Percentiles rank a stretch among this genome's conserved stretches.
Evolutionary conservation across 92 coral and sea anemone genomes (phyloP).

Genomic region (Parazoanthus atlanticus): DNA sequence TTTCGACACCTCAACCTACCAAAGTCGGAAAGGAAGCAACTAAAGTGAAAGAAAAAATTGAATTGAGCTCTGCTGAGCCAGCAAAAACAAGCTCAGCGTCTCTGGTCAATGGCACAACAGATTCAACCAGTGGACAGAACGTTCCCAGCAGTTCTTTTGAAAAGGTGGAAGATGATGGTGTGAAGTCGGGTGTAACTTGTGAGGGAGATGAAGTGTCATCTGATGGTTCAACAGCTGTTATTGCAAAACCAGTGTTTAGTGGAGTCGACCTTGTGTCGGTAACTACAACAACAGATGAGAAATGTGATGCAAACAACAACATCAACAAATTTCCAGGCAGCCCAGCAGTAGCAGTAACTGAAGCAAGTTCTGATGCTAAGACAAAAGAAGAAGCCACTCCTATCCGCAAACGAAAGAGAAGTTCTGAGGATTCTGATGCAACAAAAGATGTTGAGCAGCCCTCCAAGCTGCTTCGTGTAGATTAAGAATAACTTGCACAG

Average conservation of each 20-base stretch:
- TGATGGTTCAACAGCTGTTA: neutral
- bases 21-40: neutral
- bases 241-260: neutral
- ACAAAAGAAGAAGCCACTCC: neutral
- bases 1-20: neutral
- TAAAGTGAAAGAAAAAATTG: neutral
- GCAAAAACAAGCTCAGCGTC: neutral
- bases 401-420: conserved; percentile 11
- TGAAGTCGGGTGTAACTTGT: neutral
- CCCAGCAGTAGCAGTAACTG: neutral
- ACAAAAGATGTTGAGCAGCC: conserved; percentile 19
- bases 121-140: neutral
- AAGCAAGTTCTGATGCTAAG: neutral
- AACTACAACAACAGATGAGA: neutral
- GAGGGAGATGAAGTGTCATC: neutral
- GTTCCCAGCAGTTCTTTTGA: neutral
- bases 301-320: conserved; percentile 25
- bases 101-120: neutral
- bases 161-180: neutral
- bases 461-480: conserved; percentile 22
- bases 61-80: neutral
- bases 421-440: neutral
- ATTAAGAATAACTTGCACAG: neutral
- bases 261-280: neutral
- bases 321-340: neutral